Percentiles rank a stretch among this genome's conserved stretches.
phyloP scores from a whole-genome alignment of 2,797 vertebrate genomes.

The Gorsachius magnificus region DNA sequence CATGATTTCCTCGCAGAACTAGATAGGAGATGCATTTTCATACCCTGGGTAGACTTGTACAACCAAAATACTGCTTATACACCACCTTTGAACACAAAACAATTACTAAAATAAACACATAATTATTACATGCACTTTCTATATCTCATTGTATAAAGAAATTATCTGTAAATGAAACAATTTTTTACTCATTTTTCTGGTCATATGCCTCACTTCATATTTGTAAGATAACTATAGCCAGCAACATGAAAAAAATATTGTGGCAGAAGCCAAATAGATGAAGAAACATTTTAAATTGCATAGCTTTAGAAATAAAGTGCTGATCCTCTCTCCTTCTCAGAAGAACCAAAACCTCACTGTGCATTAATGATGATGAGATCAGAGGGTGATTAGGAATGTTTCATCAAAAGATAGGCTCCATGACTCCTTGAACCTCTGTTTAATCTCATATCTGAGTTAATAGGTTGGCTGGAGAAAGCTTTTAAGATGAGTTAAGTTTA shows the following conservation, averaged over 20 bases:
- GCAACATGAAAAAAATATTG: neutral
- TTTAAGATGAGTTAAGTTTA: neutral
- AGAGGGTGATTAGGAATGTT: neutral
- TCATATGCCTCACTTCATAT: neutral
- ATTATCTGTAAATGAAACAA: neutral
- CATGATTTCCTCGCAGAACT: fast-evolving
- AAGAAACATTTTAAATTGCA: neutral
- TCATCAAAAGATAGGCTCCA: neutral
- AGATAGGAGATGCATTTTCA: neutral
- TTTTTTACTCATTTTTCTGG: neutral
- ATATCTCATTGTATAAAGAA: neutral
- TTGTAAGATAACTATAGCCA: neutral
- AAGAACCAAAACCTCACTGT: neutral
- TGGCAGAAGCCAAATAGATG: neutral
- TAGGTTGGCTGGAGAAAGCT: neutral
- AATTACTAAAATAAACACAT: neutral
- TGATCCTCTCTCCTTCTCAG: neutral
- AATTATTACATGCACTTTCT: neutral
- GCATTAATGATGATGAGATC: constrained; percentile 15
- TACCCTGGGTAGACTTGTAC: neutral
- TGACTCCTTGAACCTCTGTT: constrained; percentile 6
- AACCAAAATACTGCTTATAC: neutral
- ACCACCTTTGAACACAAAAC: neutral
- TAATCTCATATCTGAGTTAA: neutral
- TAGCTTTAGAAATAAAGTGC: neutral